Percentiles rank a stretch among this genome's conserved stretches.
Evolutionary conservation across 2,888 invertebrate genomes (phyloP).

Genomic region (Melipona beecheii): DNA sequence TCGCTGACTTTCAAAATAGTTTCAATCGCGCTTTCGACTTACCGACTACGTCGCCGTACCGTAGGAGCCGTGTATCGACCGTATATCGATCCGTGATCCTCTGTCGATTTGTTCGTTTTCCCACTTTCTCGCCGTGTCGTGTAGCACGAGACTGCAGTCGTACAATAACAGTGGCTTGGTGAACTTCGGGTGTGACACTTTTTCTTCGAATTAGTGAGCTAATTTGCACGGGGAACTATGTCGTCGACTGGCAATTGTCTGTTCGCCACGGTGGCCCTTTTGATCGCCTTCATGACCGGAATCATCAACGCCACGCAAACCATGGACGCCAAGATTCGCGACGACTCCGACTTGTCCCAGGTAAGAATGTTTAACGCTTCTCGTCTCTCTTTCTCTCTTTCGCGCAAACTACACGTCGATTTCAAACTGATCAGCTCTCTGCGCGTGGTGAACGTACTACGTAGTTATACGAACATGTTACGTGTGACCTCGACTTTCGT

Average conservation of each 20-base stretch:
- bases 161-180: slow-evolving; percentile 30
- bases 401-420: background rate
- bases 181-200: slow-evolving; percentile 49
- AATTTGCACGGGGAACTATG: slow-evolving; percentile 46
- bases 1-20: slow-evolving; percentile 37
- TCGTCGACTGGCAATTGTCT: slow-evolving; percentile 34
- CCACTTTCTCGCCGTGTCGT: slow-evolving; percentile 20
- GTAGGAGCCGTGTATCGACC: background rate
- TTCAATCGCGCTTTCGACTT: background rate
- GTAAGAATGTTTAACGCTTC: slow-evolving; percentile 25
- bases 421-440: background rate
- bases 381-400: background rate
- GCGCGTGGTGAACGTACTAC: slow-evolving; percentile 9
- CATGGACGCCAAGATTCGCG: slow-evolving; percentile 80
- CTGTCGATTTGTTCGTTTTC: background rate
- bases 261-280: slow-evolving; percentile 43
- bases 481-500: slow-evolving; percentile 56
- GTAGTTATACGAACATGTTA: slow-evolving; percentile 1
- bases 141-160: background rate
- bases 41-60: background rate
- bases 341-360: slow-evolving; percentile 79
- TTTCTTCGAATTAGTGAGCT: slow-evolving; percentile 40
- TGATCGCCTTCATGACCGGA: slow-evolving; percentile 55
- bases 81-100: slow-evolving; percentile 7
- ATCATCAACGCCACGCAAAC: slow-evolving; percentile 63